Percentiles rank a stretch among this genome's conserved stretches.
Conservation (phyloP, 2,113 vertebrate species). For the Conger conger region DNA sequence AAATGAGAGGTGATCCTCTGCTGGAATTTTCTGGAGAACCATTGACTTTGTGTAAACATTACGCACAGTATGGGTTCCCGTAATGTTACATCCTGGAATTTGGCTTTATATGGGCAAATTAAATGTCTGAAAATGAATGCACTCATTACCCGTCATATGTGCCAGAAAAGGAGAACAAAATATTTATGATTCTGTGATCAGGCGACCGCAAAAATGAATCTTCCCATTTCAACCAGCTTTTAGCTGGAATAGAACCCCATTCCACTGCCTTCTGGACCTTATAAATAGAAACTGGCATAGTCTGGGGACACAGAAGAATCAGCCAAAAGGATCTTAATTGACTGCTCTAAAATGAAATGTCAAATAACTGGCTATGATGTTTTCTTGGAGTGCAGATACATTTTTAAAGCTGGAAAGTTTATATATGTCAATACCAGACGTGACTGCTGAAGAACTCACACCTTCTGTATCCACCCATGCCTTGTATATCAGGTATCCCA, state of each 20-base stretch:
- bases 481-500: constrained; percentile 8
- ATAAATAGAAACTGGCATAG: constrained; percentile 57
- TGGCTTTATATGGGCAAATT: constrained; percentile 19
- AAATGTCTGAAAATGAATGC: constrained; percentile 12
- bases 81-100: background rate
- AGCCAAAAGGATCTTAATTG: constrained; percentile 23
- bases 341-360: constrained; percentile 34
- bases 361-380: constrained; percentile 31
- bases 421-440: constrained; percentile 26
- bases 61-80: background rate
- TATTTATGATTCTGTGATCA: constrained; percentile 43
- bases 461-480: background rate
- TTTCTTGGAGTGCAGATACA: constrained; percentile 37
- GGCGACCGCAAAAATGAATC: constrained; percentile 46
- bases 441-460: constrained; percentile 15
- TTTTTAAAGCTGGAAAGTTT: constrained; percentile 47
- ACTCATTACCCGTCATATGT: constrained; percentile 32
- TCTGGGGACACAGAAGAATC: constrained; percentile 28
- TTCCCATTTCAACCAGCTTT: constrained; percentile 49
- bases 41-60: constrained; percentile 9
- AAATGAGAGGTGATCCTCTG: background rate
- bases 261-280: constrained; percentile 47
- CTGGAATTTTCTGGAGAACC: constrained; percentile 1
- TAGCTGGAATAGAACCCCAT: constrained; percentile 40
- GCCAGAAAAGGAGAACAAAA: constrained; percentile 32